Conservation (phyloP, 64 coral and sea anemone species). For the Orbicella faveolata region DNA sequence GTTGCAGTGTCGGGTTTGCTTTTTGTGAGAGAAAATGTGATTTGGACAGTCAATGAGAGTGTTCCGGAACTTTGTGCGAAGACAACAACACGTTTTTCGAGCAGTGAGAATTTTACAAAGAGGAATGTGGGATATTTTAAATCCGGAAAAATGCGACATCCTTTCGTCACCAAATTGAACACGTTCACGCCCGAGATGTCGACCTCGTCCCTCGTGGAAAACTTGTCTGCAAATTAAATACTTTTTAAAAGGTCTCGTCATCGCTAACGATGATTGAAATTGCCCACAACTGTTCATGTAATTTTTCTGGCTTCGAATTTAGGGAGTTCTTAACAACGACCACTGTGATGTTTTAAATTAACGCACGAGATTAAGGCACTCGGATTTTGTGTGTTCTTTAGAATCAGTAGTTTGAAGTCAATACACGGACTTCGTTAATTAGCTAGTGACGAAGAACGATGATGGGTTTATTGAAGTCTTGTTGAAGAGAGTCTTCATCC, state of each 20-base stretch:
- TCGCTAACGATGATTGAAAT: neutral
- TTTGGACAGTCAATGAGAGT: neutral
- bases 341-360: neutral
- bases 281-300: neutral
- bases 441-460: neutral
- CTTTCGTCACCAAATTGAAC: neutral
- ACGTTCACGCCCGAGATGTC: neutral
- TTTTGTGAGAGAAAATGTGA: neutral
- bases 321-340: neutral
- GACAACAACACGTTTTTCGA: neutral
- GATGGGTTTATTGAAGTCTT: neutral
- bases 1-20: neutral
- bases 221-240: neutral
- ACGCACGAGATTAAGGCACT: neutral
- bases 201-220: neutral
- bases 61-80: neutral
- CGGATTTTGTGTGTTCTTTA: neutral
- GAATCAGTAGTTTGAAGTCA: neutral
- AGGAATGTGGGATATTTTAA: constrained; percentile 3
- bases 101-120: neutral
- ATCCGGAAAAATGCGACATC: neutral
- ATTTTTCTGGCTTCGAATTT: neutral
- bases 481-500: neutral
- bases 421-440: neutral
- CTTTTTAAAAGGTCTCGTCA: neutral